Conservation (phyloP, 1,140 invertebrate species). For the Drosophila simulans region DNA sequence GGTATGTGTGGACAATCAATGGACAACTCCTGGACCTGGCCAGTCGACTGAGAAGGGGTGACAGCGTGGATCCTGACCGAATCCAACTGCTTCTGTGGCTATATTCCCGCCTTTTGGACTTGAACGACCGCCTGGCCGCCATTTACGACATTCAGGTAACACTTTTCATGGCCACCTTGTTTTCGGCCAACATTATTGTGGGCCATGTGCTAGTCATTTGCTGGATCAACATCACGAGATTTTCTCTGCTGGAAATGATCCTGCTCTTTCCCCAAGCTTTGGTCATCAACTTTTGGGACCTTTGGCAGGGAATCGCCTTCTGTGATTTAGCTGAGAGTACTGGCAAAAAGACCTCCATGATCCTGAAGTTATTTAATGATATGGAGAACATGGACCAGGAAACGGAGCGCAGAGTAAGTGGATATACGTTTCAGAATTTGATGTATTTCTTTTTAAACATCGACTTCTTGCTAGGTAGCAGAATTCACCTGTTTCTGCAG, state of each 20-base stretch:
- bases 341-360: slow-evolving; percentile 26
- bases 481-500: slow-evolving; percentile 50
- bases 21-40: slow-evolving; percentile 36
- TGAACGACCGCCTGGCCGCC: slow-evolving; percentile 19
- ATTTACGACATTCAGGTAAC: slow-evolving; percentile 43
- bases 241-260: background rate
- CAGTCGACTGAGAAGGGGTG: slow-evolving; percentile 3
- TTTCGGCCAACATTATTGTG: slow-evolving; percentile 12
- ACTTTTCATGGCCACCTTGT: background rate
- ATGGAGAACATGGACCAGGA: background rate
- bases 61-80: background rate
- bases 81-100: background rate
- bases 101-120: slow-evolving; percentile 31
- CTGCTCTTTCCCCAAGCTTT: slow-evolving; percentile 19
- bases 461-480: slow-evolving; percentile 9
- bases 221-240: background rate
- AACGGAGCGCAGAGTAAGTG: slow-evolving; percentile 40
- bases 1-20: slow-evolving; percentile 57
- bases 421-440: background rate
- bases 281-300: slow-evolving; percentile 43
- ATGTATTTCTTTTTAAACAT: background rate
- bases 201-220: slow-evolving; percentile 10
- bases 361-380: slow-evolving; percentile 49
- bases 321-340: slow-evolving; percentile 41
- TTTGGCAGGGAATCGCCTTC: slow-evolving; percentile 43